Base-by-base conservation (phyloP, 2,888 invertebrate genomes). In the Zygaena filipendulae region DNA sequence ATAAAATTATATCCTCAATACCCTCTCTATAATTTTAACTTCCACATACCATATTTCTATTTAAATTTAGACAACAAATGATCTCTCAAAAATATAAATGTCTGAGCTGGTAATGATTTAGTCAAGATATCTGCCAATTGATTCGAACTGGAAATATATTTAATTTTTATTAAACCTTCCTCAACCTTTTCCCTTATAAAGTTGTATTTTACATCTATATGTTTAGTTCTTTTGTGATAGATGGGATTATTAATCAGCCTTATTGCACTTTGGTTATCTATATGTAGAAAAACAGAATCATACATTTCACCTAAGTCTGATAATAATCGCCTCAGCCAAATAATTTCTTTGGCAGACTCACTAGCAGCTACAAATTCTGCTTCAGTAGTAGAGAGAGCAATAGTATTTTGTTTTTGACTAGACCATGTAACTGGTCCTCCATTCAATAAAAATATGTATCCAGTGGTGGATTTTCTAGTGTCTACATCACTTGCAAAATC, bases 211-310 rank as follows among this genome's bases (percentile, higher is more conserved):
- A 48, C 27, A 39, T 46, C 42, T 16, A 46, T 43, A 21, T 49
- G 42, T 25, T 47, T 47, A 1, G 35, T 41, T 28, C 25, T 27
- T 27, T 41, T 42, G 23, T 47, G 43, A 39, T 29, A 47, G 6
- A 42, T 38, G 16, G 45, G 46, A 32, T 46, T 46, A 18, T 38
- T 35, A 11, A 45, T 43, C 11, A 46, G 14, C 21, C 39, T 43
- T 8, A 45, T 46, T 3, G 45, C 38, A 40, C 37, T 42, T 11
- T 46, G 39, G 19, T 43, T 46, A 31, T 43, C 42, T 4, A 42
- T 24, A 43, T 28, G 18, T 11, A 33, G 18, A 4, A 21, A 25
- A 10, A 33, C 19, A 23, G 1, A 23, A 5, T 22, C n/a, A 21
- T 26, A n/a, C 11, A 7, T 19, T 25, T 36, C 36, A 25, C 24